These are phyloP conservation scores for Chironomus tepperi DNA, from an alignment of 1,140 invertebrate genomes.

Conservation along the genomic window DNA sequence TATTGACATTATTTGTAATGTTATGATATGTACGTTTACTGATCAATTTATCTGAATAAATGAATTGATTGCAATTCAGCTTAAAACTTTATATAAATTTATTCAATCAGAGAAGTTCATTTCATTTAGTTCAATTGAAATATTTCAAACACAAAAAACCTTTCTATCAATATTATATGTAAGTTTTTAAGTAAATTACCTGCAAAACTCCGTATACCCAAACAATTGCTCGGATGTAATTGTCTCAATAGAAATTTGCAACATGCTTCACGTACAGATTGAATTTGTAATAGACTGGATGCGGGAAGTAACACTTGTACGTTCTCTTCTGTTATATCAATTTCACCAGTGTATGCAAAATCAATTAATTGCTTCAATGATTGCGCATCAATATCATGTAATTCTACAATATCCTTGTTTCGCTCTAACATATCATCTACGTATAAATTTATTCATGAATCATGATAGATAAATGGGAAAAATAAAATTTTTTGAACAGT, in stretches of 20 bases:
- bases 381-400: constrained; percentile 53
- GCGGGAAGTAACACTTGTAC: constrained; percentile 69
- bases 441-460: not conserved
- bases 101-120: too few species aligned
- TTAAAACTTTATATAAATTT: too few species aligned
- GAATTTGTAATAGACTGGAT: constrained; percentile 66
- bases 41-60: too few species aligned
- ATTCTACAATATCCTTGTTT: constrained; percentile 45
- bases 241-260: constrained; percentile 65
- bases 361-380: constrained; percentile 58
- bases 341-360: constrained; percentile 68
- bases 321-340: constrained; percentile 67
- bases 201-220: constrained; percentile 66
- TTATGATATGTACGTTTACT: too few species aligned
- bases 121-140: too few species aligned
- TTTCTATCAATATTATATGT: too few species aligned
- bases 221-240: constrained; percentile 66
- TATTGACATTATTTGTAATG: too few species aligned
- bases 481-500: too few species aligned
- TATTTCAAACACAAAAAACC: too few species aligned
- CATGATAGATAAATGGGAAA: too few species aligned
- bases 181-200: constrained; percentile 36
- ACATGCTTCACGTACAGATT: constrained; percentile 64
- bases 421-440: constrained; percentile 61
- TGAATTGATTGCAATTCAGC: too few species aligned